Evolutionary conservation across 2,888 invertebrate genomes (phyloP).

Genomic region (Caenorhabditis sp.): DNA sequence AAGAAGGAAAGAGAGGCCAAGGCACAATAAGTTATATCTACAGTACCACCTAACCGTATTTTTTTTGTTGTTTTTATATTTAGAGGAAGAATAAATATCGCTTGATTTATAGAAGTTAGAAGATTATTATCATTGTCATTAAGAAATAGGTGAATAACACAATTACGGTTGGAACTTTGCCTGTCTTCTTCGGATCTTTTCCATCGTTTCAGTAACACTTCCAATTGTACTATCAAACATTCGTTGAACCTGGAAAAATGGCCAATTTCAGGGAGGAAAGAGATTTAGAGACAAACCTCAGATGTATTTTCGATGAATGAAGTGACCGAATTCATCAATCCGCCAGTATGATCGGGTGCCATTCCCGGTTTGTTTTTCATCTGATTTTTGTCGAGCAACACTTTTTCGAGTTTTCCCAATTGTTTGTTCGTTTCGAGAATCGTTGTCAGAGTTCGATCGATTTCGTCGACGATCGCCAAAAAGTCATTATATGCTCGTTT

Average conservation of each 20-base stretch:
- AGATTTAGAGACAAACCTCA: background rate
- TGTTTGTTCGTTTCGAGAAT: constrained; percentile 33
- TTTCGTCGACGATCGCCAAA: constrained; percentile 29
- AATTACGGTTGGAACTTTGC: too few species aligned
- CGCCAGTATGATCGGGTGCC: background rate
- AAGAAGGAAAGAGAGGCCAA: constrained; percentile 58
- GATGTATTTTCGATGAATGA: constrained; percentile 27
- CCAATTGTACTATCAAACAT: constrained; percentile 36
- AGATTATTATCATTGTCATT: too few species aligned
- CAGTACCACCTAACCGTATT: background rate
- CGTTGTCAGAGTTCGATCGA: constrained; percentile 24
- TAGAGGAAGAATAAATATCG: too few species aligned
- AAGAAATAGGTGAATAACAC: too few species aligned
- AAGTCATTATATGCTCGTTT: constrained; percentile 27
- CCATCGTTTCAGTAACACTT: constrained; percentile 28
- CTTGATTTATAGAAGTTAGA: too few species aligned
- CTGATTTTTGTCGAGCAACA: constrained; percentile 7
- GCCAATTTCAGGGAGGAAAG: too few species aligned
- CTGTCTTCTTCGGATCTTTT: constrained; percentile 29
- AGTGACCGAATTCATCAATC: constrained; percentile 22
- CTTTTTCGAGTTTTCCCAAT: constrained; percentile 33
- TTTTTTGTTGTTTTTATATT: background rate
- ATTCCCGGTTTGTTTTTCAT: background rate
- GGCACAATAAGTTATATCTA: constrained; percentile 35
- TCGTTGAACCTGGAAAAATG: constrained; percentile 16